A percentile compares a stretch with the other conserved stretches of the same genome.
Evolutionary conservation across 2,888 invertebrate genomes (phyloP).

Genomic region (Oligia strigilis): DNA sequence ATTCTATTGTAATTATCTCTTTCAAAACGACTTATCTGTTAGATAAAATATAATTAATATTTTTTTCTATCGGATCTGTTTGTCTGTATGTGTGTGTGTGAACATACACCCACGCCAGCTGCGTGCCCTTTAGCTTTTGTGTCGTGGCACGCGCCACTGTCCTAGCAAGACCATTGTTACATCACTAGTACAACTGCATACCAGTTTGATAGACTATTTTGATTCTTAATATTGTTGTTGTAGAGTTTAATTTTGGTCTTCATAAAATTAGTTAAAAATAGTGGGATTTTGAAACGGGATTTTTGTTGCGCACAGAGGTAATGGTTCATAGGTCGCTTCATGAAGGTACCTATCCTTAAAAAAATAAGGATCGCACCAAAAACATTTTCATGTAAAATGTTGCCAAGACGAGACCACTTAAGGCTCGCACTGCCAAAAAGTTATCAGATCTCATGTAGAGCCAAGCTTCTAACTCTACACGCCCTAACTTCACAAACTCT

Average conservation of each 20-base stretch:
- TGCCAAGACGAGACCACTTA: too few relatives aligned
- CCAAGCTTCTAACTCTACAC: too few relatives aligned
- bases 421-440: too few relatives aligned
- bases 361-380: background rate
- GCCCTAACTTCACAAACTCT: too few relatives aligned
- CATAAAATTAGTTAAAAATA: background rate
- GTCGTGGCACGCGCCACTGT: conserved; percentile 84
- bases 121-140: conserved; percentile 82
- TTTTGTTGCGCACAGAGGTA: conserved; percentile 7
- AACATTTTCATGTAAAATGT: too few relatives aligned
- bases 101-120: conserved; percentile 84
- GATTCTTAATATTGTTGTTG: conserved; percentile 12
- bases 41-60: conserved; percentile 49
- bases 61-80: conserved; percentile 32
- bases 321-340: conserved; percentile 13
- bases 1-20: background rate
- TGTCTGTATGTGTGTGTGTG: conserved; percentile 69
- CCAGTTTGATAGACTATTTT: conserved; percentile 17
- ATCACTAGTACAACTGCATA: conserved; percentile 51
- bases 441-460: too few relatives aligned
- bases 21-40: conserved; percentile 27
- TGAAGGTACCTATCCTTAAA: background rate
- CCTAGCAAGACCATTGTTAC: conserved; percentile 73
- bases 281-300: conserved; percentile 24
- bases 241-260: conserved; percentile 33